Base-by-base conservation (phyloP, 2,113 vertebrate species). In the Heptranchias perlo region DNA sequence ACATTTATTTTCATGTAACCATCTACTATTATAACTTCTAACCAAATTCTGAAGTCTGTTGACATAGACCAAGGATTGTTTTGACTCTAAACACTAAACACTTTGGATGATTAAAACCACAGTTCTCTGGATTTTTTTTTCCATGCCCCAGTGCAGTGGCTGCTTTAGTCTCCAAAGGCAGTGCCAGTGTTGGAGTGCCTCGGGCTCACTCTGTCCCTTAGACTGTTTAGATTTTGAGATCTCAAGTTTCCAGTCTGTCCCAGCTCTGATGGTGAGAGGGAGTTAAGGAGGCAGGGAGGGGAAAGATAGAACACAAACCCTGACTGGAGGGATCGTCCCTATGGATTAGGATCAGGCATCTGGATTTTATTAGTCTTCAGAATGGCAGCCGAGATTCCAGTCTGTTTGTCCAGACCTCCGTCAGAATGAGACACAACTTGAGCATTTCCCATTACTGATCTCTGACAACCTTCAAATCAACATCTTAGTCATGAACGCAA, bases 351-450 rank as follows among this genome's bases (percentile, higher is more conserved):
- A n/a, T 65, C 62, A 94, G 44, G 62, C 94, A 73, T 95, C 94
- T 95, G 94, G 94, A 52, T 69, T 69, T 67, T 95, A 95, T 95
- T 73, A 69, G 3, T 35, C 47, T 69, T 67, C 93, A 69, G 64
- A 95, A 11, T 31, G 65, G 25, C 94, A 31, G 64, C 94, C 23
- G 35, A 94, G 92, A 47, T 64, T 65, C n/a, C 62, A 94, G 54
- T 21, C 94, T 69, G 44, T 47, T 95, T 95, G 61, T 44, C 23
- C 61, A 64, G 61, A 39, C 54, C 39, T 94, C 44, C 94, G 69
- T 21, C 94, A 52, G 94, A 67, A 95, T 52, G 94, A 95, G 94
- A 95, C 94, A 95, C 44, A 52, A 69, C 47, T 67, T 28, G 28
- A 95, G 65, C 65, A 95, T 95, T 95, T 73, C 94, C 65, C 94